Conservation (phyloP, 1,140 invertebrate species). For the Chironomus tepperi region DNA sequence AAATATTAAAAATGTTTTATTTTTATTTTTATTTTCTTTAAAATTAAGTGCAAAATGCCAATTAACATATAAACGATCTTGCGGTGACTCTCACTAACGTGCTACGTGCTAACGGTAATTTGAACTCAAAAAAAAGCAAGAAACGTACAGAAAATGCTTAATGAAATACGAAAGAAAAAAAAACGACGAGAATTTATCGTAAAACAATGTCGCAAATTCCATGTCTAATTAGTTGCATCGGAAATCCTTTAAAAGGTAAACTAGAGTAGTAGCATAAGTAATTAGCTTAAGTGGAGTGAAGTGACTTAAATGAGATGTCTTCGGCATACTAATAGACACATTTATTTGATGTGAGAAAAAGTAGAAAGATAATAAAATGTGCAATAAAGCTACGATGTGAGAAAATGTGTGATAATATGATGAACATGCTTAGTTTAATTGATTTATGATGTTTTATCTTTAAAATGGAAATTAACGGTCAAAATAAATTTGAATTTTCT, state of each 20-base stretch:
- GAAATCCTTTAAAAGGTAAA: slow-evolving; percentile 4
- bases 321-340: not conserved
- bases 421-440: not conserved
- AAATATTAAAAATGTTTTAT: not conserved
- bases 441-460: too few species aligned
- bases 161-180: not conserved
- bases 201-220: not conserved
- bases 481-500: too few species aligned
- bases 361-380: not conserved
- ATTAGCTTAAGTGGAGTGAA: not conserved
- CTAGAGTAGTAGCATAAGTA: slow-evolving; percentile 15
- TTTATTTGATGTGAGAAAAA: not conserved
- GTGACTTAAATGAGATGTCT: not conserved
- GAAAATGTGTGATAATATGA: not conserved
- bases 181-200: not conserved
- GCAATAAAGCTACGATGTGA: too few species aligned
- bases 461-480: too few species aligned
- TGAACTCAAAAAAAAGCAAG: not conserved
- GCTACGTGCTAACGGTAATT: slow-evolving; percentile 3
- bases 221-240: slow-evolving; percentile 4
- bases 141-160: not conserved
- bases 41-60: slow-evolving; percentile 20
- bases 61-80: slow-evolving; percentile 6
- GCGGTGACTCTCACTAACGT: slow-evolving; percentile 12
- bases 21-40: too few species aligned